Conservation (phyloP, 2,888 invertebrate species). For the Hoplodrina ambigua region DNA sequence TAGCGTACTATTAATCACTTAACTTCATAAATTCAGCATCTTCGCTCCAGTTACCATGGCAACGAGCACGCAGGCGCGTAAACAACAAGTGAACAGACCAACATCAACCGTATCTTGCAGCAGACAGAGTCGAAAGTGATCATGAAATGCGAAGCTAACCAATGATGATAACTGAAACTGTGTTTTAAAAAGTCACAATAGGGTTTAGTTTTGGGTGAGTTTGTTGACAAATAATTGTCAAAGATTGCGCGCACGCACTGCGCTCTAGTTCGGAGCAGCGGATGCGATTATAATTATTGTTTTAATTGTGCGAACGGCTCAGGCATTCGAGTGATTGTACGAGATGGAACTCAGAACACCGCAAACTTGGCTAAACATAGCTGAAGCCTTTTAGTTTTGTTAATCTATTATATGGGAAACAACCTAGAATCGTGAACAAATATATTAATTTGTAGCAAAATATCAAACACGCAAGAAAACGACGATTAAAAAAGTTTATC, state of each 20-base stretch:
- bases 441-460: too few species aligned
- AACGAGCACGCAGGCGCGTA: slow-evolving; percentile 39
- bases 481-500: too few species aligned
- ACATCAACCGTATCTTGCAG: slow-evolving; percentile 1
- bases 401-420: neutral
- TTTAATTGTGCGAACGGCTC: slow-evolving; percentile 58
- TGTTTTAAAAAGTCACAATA: slow-evolving; percentile 10
- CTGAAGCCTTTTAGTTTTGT: slow-evolving; percentile 20
- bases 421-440: neutral
- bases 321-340: slow-evolving; percentile 17
- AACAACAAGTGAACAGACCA: slow-evolving; percentile 1
- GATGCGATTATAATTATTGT: slow-evolving; percentile 52
- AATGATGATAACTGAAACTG: slow-evolving; percentile 13
- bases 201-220: slow-evolving; percentile 28
- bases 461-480: too few species aligned
- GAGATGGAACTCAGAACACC: slow-evolving; percentile 11
- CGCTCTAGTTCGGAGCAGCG: slow-evolving; percentile 38
- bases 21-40: slow-evolving; percentile 51
- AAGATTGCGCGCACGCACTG: slow-evolving; percentile 50
- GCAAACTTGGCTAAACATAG: slow-evolving; percentile 7
- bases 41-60: slow-evolving; percentile 69
- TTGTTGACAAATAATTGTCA: slow-evolving; percentile 44
- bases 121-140: neutral
- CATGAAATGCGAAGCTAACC: neutral
- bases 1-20: slow-evolving; percentile 47